Base-by-base conservation (phyloP, 2,797 vertebrate genomes). In the Pseudochirops corinnae region DNA sequence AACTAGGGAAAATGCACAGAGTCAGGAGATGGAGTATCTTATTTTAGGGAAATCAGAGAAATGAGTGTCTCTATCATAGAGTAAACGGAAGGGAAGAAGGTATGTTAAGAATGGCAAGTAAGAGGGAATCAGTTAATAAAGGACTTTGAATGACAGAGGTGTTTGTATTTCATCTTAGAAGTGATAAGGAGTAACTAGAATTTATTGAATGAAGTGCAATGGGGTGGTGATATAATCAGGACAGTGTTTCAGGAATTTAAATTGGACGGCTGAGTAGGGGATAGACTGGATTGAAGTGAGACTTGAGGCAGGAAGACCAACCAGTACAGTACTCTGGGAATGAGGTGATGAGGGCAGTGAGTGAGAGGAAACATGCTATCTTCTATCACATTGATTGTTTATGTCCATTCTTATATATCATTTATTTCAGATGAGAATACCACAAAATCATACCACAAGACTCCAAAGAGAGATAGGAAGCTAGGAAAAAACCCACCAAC, bases 401-500 rank as follows among this genome's bases (percentile, higher is more conserved):
- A 50, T 87, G 24, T 92, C 55, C 96, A 55, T 87, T 92, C 3
- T 92, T 28, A 0, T 62, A 0, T 5, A 90, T 74, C 4, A 60
- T 50, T 60, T 92, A 93, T 94, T 46, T 28, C 57, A 96, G 67
- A 90, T 87, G 52, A 58, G n/a, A 53, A 16, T 90, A 28, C 7
- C 92, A 53, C 60, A 95, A 50, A 3, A 93, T 53, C 5, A 92
- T 92, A 12, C 9, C 50, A 24, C 21, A 26, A 26, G 3, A 39
- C 24, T 93, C 18, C 3, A 95, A 60, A 56, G n/a, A 95, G 94
- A 95, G 0, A 1, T 50, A 62, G 53, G n/a, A 26, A 93, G 6
- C 21, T 93, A 6, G 21, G 39, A 94, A 96, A 91, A 91, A 57
- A 90, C 33, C 26, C 58, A 92, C 24, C 28, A 94, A 92, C 74